Evolutionary conservation across 2,797 vertebrate genomes (phyloP).

Genomic region (Myotis myotis): DNA sequence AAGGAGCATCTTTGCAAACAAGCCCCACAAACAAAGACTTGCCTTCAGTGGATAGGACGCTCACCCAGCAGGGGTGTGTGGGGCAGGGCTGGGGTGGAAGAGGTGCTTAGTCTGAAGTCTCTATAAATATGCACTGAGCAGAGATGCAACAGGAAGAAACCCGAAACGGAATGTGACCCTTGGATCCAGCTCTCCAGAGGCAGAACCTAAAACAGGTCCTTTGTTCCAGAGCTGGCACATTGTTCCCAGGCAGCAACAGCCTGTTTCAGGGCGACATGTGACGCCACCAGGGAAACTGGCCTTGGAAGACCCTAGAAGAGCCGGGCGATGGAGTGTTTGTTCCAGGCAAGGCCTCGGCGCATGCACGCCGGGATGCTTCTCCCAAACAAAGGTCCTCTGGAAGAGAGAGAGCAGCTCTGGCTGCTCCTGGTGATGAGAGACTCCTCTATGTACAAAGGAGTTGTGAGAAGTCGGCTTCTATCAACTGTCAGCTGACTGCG

Average conservation of each 20-base stretch:
- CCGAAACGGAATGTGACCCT: neutral
- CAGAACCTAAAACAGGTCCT: constrained; percentile 21
- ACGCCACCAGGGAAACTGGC: constrained; percentile 26
- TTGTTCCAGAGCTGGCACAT: constrained; percentile 46
- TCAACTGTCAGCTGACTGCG: neutral
- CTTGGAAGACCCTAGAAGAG: constrained; percentile 44
- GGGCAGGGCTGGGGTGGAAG: neutral
- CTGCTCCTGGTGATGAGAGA: neutral
- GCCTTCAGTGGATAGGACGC: neutral
- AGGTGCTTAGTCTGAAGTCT: neutral
- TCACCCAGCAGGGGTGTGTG: neutral
- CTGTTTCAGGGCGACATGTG: neutral
- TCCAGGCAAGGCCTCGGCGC: neutral
- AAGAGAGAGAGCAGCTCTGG: neutral
- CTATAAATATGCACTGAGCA: neutral
- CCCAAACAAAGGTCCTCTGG: neutral
- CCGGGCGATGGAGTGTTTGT: neutral
- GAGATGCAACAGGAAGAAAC: constrained; percentile 5
- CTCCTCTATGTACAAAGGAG: neutral
- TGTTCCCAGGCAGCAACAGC: neutral
- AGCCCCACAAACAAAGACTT: neutral
- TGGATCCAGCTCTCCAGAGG: neutral
- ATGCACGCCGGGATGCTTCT: neutral
- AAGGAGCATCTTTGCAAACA: neutral
- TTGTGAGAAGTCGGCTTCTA: neutral